Base-by-base conservation (phyloP, 2,113 vertebrate genomes). In the Vireo altiloquus region DNA sequence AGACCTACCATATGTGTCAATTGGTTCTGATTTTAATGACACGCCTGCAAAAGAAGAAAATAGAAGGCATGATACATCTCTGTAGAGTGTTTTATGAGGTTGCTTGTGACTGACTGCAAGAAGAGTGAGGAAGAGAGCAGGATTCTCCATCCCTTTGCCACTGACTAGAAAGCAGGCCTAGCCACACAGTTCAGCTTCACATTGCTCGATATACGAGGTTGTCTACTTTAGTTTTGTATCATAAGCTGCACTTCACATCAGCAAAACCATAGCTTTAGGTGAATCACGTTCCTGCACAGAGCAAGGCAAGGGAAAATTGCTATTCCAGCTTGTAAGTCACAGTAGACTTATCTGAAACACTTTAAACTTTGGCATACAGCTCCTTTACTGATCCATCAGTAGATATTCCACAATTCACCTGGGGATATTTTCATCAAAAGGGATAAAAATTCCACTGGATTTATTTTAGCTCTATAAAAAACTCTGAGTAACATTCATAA, bases 11-110 rank as follows among this genome's bases (percentile, higher is more conserved):
- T 92, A 92, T 0, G 16, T 97, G 94, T 97, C 44, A 3, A 49
- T 96, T 30, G 99, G 99, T 89, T 98, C 98, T 7, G 98, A 90
- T 89, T 98, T 98, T 81, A 98, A 97, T 37, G 91, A 94, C 40
- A 94, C 91, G 87, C 99, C 99, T 99, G 92, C 70, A 97, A 96
- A 88, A 95, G 13, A 96, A 89, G 92, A 82, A 39, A 80, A 57
- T 3, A 85, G 49, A 82, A 75, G 35, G 16, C 2, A 1, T 46
- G 18, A 72, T 1, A 1, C 8, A 22, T 49, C 19, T 76, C 42
- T 4, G 1, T 13, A 54, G 28, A 1, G 0, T 31, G 13, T 40
- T 57, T 75, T 60, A 8, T 20, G 10, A 52, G 15, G 20, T 28
- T 70, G 40, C 14, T 59, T 70, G 17, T 80, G 71, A 56, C 27